Percentiles rank a stretch among this genome's conserved stretches.
phyloP scores from a whole-genome alignment of 1,140 invertebrate genomes.

The Papilio machaon region DNA sequence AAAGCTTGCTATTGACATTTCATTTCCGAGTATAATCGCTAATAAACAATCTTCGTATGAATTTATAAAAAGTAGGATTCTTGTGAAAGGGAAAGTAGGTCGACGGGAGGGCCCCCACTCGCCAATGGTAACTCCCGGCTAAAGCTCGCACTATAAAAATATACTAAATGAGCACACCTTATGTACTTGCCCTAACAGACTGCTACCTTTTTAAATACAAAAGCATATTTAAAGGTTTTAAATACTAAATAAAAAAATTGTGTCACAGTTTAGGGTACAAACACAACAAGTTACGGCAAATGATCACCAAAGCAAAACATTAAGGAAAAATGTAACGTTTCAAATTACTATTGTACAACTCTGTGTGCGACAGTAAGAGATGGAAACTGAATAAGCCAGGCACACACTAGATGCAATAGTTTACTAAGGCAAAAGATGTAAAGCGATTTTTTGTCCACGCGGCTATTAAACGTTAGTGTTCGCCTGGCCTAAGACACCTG shows the following conservation, averaged over 20 bases:
- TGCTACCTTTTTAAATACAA: not conserved
- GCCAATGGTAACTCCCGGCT: slow-evolving; percentile 8
- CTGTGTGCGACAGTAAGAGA: too few relatives aligned
- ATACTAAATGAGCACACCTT: not conserved
- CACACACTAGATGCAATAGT: not conserved
- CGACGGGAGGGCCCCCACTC: not conserved
- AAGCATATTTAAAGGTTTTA: not conserved
- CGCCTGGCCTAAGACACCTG: slow-evolving; percentile 16
- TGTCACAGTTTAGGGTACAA: too few relatives aligned
- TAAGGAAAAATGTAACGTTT: too few relatives aligned
- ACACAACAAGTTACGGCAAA: too few relatives aligned
- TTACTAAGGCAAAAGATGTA: not conserved
- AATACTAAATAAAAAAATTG: not conserved
- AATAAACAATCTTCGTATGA: slow-evolving; percentile 25
- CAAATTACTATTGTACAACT: too few relatives aligned
- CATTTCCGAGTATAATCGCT: not conserved
- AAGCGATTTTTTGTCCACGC: not conserved
- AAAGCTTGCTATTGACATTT: not conserved
- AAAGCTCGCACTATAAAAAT: not conserved
- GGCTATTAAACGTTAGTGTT: not conserved
- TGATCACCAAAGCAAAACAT: too few relatives aligned
- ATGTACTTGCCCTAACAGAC: slow-evolving; percentile 9
- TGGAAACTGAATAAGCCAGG: not conserved
- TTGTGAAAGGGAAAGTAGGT: slow-evolving; percentile 32
- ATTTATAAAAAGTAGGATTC: slow-evolving; percentile 24